Evolutionary conservation across 2,888 invertebrate species (phyloP).

Genomic region (Omphaloscelis lunosa): DNA sequence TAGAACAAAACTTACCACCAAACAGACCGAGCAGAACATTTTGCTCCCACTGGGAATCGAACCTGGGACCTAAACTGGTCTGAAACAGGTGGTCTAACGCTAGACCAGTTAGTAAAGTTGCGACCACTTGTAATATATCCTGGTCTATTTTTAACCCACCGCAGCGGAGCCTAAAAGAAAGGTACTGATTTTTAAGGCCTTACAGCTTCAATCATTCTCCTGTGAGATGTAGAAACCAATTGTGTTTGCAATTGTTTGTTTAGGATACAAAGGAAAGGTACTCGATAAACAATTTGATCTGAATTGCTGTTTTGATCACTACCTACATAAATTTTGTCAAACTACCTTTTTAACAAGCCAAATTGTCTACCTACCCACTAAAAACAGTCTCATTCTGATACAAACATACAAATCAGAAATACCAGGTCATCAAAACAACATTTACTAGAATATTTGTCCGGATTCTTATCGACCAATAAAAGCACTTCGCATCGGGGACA

Average conservation of each 20-base stretch:
- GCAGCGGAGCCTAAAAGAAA: no score
- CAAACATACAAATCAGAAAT: constrained; percentile 9
- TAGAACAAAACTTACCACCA: no score
- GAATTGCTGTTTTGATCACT: no score
- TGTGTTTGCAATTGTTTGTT: neutral
- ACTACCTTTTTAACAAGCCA: neutral
- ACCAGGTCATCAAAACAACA: constrained; percentile 34
- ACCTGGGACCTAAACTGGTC: no score
- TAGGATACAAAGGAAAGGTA: neutral
- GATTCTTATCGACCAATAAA: constrained; percentile 9
- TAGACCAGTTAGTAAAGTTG: no score
- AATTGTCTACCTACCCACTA: constrained; percentile 7
- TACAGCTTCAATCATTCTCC: no score
- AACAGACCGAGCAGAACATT: no score
- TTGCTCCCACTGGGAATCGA: no score
- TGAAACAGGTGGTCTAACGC: no score
- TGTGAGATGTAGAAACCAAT: no score
- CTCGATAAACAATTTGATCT: neutral
- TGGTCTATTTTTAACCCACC: neutral
- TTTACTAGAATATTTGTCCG: neutral
- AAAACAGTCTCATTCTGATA: neutral
- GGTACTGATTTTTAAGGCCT: no score
- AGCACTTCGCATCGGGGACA: constrained; percentile 34
- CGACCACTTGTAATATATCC: neutral
- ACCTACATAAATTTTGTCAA: neutral